Percentiles rank a stretch among this genome's conserved stretches.
These are phyloP conservation scores for Vandiemenella viatica DNA, from an alignment of 2,888 invertebrate genomes.

Conservation along the genomic window DNA sequence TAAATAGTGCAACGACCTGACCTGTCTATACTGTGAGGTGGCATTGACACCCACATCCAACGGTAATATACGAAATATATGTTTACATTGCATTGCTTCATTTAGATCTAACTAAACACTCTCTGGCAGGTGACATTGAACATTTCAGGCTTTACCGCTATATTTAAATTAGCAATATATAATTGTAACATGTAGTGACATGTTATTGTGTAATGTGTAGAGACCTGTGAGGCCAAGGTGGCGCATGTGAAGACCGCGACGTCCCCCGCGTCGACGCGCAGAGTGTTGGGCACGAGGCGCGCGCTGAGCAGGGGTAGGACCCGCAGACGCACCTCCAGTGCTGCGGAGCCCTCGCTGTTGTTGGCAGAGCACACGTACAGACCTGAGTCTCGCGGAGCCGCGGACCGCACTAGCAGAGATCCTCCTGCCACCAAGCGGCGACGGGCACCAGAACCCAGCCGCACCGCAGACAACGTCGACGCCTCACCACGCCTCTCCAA, in stretches of 20 bases:
- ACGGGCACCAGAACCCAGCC: conserved; percentile 5
- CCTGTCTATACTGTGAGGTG: too few relatives aligned
- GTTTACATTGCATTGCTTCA: too few relatives aligned
- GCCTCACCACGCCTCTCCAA: not conserved
- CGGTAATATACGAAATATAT: too few relatives aligned
- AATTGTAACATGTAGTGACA: too few relatives aligned
- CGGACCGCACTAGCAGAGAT: conserved; percentile 16
- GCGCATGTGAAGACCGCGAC: conserved; percentile 27
- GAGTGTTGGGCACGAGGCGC: conserved; percentile 15
- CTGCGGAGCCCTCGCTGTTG: conserved; percentile 24
- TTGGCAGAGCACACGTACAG: conserved; percentile 26
- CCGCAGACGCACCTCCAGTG: conserved; percentile 22
- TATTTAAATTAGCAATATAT: too few relatives aligned
- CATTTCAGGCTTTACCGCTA: too few relatives aligned
- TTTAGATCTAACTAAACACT: too few relatives aligned
- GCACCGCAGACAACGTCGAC: too few relatives aligned
- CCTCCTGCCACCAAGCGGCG: conserved; percentile 17
- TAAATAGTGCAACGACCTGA: too few relatives aligned
- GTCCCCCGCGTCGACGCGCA: conserved; percentile 26
- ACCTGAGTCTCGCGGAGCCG: conserved; percentile 21
- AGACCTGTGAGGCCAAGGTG: conserved; percentile 24
- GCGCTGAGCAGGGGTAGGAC: conserved; percentile 22
- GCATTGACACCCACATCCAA: too few relatives aligned
- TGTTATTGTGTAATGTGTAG: too few relatives aligned
- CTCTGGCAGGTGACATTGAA: too few relatives aligned